phyloP scores from a whole-genome alignment of 1,140 invertebrate genomes.

The Triops longicaudatus region DNA sequence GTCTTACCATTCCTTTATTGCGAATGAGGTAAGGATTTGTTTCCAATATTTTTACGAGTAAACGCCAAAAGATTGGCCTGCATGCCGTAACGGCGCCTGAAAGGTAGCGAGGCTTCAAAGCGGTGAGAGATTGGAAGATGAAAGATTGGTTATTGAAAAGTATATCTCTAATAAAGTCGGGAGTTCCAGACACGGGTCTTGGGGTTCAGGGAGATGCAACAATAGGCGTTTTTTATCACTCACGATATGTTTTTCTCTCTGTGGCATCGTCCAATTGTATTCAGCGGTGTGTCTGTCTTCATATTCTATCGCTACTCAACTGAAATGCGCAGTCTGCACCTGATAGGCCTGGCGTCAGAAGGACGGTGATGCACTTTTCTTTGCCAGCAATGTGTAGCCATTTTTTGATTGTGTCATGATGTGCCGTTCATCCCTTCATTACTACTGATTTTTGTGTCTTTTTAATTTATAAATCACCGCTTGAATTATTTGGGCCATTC shows the following conservation, averaged over 20 bases:
- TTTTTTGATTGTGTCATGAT: neutral
- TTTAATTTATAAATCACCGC: neutral
- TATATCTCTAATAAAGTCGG: conserved; percentile 1
- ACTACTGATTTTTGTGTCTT: neutral
- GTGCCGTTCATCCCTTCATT: neutral
- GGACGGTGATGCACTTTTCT: neutral
- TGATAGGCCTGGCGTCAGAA: conserved; percentile 13
- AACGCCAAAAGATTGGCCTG: too few species aligned
- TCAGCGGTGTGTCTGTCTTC: neutral
- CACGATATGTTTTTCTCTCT: conserved; percentile 12
- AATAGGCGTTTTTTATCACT: conserved; percentile 10
- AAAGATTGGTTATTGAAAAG: conserved; percentile 9
- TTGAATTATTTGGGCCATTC: neutral
- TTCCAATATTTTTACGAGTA: neutral
- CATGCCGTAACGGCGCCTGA: neutral
- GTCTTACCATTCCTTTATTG: neutral
- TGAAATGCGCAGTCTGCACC: conserved; percentile 3
- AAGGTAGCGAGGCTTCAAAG: neutral
- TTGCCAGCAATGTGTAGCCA: neutral
- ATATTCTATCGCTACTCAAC: neutral
- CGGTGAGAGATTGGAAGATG: neutral
- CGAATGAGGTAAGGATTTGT: conserved; percentile 12
- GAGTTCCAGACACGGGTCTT: neutral
- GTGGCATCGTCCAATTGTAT: neutral
- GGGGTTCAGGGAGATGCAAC: neutral